phyloP scores from a whole-genome alignment of 2,888 invertebrate genomes.

The Amitus sp. region DNA sequence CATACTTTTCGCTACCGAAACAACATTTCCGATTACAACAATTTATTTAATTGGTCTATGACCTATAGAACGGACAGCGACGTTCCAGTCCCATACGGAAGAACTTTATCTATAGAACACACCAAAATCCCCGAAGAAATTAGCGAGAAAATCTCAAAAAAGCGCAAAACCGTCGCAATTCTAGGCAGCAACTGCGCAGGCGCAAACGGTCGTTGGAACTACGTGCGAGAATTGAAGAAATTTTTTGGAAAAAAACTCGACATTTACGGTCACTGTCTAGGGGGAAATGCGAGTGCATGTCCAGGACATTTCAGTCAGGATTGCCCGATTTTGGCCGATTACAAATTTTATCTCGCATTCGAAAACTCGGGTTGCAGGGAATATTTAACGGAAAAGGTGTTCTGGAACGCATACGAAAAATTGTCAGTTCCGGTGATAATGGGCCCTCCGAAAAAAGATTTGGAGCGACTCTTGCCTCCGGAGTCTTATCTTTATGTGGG shows the following conservation, averaged over 20 bases:
- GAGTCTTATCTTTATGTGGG: conserved; percentile 72
- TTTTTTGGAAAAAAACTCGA: conserved; percentile 69
- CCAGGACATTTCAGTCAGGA: conserved; percentile 73
- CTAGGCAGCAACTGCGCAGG: conserved; percentile 72
- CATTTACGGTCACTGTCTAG: conserved; percentile 69
- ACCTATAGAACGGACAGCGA: conserved; percentile 74
- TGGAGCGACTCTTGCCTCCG: conserved; percentile 71
- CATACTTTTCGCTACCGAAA: conserved; percentile 69
- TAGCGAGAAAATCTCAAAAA: conserved; percentile 11
- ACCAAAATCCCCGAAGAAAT: neutral
- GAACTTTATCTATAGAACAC: conserved; percentile 64
- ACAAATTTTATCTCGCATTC: conserved; percentile 77
- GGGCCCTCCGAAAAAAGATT: conserved; percentile 68
- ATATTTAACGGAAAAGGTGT: conserved; percentile 78
- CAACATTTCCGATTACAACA: conserved; percentile 67
- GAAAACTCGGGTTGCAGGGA: conserved; percentile 77
- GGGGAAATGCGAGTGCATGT: conserved; percentile 68
- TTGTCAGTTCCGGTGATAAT: conserved; percentile 74
- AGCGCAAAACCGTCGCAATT: conserved; percentile 65
- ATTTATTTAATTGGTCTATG: conserved; percentile 80
- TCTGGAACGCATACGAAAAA: conserved; percentile 74
- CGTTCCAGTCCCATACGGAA: conserved; percentile 75
- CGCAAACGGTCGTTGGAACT: conserved; percentile 67
- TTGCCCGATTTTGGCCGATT: conserved; percentile 69
- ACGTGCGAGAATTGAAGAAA: conserved; percentile 69